Evolutionary conservation across 2,888 invertebrate species (phyloP).

Genomic region (Aphelenchoides bicaudatus): DNA sequence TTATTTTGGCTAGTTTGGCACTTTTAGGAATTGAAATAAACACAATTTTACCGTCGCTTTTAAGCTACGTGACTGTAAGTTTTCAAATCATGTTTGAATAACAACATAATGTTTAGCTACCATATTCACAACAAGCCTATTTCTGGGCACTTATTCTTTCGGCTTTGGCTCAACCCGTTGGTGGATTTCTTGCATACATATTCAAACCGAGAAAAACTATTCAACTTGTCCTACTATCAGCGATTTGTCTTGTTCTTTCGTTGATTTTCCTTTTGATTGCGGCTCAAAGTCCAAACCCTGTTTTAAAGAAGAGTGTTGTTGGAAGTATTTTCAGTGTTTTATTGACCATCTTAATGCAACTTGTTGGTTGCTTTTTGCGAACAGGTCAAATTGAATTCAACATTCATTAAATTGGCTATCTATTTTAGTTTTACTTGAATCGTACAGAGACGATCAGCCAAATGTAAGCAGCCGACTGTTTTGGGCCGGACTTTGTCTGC

Average conservation of each 20-base stretch:
- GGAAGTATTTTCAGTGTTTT: constrained; percentile 10
- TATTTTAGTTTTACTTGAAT: too few species aligned
- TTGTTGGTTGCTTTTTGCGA: constrained; percentile 4
- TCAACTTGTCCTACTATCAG: constrained; percentile 47
- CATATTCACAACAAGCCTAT: constrained; percentile 66
- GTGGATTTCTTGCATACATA: constrained; percentile 67
- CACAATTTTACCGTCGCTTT: constrained; percentile 8
- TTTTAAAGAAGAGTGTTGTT: neutral
- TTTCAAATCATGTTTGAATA: neutral
- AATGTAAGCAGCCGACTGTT: neutral
- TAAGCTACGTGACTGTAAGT: neutral
- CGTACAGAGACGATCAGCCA: neutral
- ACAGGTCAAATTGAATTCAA: too few species aligned
- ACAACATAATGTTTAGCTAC: neutral
- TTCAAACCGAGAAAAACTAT: neutral
- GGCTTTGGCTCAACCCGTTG: constrained; percentile 76
- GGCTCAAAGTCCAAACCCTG: constrained; percentile 19
- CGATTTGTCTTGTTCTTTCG: constrained; percentile 66
- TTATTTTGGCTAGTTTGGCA: neutral
- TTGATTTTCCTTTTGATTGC: constrained; percentile 8
- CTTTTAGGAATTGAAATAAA: neutral
- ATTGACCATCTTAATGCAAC: neutral
- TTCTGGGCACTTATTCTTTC: constrained; percentile 75
- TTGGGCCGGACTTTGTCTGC: too few species aligned
- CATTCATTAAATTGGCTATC: too few species aligned